phyloP scores from a whole-genome alignment of 2,113 vertebrate species.

The Caranx melampygus region DNA sequence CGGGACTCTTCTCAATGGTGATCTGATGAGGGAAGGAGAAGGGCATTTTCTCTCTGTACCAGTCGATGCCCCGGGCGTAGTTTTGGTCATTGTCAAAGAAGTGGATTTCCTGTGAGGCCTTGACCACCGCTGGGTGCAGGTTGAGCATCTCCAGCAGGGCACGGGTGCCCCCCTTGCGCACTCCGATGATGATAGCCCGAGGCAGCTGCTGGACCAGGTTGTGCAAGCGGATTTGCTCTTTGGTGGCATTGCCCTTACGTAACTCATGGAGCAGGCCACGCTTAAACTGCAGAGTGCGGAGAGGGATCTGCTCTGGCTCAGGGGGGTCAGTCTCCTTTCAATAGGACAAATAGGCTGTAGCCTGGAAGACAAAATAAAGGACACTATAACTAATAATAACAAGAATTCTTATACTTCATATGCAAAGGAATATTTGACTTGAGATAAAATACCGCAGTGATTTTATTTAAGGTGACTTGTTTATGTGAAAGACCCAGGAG shows the following conservation, averaged over 20 bases:
- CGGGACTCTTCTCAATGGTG: slow-evolving; percentile 97
- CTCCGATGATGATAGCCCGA: slow-evolving; percentile 95
- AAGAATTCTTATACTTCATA: neutral
- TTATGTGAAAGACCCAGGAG: neutral
- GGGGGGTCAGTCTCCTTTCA: slow-evolving; percentile 84
- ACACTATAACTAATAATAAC: too few relatives aligned
- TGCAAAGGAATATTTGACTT: neutral
- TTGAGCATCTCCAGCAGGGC: slow-evolving; percentile 97
- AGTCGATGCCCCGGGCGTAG: slow-evolving; percentile 93
- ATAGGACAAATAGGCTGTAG: slow-evolving; percentile 91
- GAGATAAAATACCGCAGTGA: neutral
- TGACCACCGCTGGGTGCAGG: slow-evolving; percentile 95
- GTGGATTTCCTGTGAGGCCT: slow-evolving; percentile 97
- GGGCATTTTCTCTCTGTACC: slow-evolving; percentile 98
- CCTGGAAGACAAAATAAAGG: slow-evolving; percentile 76
- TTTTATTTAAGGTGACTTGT: neutral
- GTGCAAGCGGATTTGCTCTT: slow-evolving; percentile 90
- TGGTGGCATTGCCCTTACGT: slow-evolving; percentile 89
- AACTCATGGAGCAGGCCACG: slow-evolving; percentile 90
- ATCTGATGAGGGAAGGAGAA: slow-evolving; percentile 96
- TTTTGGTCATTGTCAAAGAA: slow-evolving; percentile 98
- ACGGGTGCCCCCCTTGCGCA: slow-evolving; percentile 94
- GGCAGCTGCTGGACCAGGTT: slow-evolving; percentile 94
- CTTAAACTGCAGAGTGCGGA: slow-evolving; percentile 91
- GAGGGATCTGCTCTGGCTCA: slow-evolving; percentile 86